Evolutionary conservation across 2,113 vertebrate genomes (phyloP).

Genomic region (Ammodytes dubius): DNA sequence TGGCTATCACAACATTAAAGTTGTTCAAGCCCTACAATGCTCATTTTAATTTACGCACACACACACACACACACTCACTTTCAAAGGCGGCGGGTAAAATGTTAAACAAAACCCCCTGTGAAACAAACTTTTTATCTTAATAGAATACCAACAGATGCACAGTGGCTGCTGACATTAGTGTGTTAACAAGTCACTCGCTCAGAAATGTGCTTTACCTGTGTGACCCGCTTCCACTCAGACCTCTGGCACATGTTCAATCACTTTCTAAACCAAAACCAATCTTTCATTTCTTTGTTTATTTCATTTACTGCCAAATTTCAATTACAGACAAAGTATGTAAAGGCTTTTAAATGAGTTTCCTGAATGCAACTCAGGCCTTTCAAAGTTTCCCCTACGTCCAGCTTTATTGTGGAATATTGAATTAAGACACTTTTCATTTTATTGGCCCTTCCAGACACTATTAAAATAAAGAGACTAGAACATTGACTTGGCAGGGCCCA

Average conservation of each 20-base stretch:
- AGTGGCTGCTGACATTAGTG: background rate
- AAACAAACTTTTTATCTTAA: background rate
- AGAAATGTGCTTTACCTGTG: background rate
- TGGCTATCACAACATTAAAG: no score
- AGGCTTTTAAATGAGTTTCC: constrained; percentile 66
- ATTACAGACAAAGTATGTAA: constrained; percentile 67
- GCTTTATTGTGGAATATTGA: constrained; percentile 76
- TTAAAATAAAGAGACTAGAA: constrained; percentile 81
- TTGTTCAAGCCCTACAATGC: no score
- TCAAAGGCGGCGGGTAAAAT: background rate
- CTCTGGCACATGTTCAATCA: constrained; percentile 15
- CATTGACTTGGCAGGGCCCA: constrained; percentile 73
- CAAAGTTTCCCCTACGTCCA: constrained; percentile 68
- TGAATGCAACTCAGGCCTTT: constrained; percentile 75
- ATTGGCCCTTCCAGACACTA: constrained; percentile 80
- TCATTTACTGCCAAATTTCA: constrained; percentile 68
- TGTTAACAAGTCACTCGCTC: background rate
- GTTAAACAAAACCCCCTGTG: background rate
- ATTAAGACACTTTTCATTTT: constrained; percentile 76
- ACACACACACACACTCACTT: background rate
- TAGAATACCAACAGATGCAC: background rate
- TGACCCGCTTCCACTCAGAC: constrained; percentile 14
- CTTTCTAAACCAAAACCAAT: constrained; percentile 35
- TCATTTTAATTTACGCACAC: no score
- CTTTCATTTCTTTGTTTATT: constrained; percentile 45